phyloP scores from a whole-genome alignment of 2,797 vertebrate genomes.

The Psittacula echo region DNA sequence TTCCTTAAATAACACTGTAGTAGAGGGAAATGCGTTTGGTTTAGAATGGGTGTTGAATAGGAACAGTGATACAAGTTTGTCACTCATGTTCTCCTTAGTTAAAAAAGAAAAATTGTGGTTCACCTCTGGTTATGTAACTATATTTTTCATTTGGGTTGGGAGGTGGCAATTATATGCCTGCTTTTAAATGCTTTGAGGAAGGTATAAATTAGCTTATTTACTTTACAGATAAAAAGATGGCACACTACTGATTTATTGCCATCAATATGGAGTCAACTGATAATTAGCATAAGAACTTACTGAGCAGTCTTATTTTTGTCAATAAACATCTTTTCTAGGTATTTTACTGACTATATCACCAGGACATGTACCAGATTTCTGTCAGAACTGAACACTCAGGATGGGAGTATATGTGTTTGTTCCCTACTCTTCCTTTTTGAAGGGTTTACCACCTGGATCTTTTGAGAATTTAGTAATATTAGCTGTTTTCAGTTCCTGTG shows the following conservation, averaged over 20 bases:
- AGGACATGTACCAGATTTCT: neutral
- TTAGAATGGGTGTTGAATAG: neutral
- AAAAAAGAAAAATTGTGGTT: neutral
- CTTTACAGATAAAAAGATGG: neutral
- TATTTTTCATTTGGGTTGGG: neutral
- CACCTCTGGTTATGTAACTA: neutral
- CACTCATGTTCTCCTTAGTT: neutral
- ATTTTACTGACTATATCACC: neutral
- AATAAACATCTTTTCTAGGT: neutral
- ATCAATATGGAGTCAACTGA: neutral
- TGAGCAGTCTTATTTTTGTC: neutral
- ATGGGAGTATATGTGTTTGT: neutral
- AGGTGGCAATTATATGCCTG: neutral
- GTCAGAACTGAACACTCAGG: neutral
- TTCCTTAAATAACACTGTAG: neutral
- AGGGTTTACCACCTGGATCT: neutral
- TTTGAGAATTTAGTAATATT: neutral
- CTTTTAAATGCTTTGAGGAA: neutral
- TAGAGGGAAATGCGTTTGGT: neutral
- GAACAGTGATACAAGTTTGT: neutral
- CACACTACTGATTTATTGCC: neutral
- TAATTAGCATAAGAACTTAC: neutral
- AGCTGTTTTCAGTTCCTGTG: neutral
- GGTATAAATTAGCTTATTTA: neutral
- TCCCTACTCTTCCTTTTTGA: neutral